Base-by-base conservation (phyloP, 2,888 invertebrate genomes). In the Noctua janthina region DNA sequence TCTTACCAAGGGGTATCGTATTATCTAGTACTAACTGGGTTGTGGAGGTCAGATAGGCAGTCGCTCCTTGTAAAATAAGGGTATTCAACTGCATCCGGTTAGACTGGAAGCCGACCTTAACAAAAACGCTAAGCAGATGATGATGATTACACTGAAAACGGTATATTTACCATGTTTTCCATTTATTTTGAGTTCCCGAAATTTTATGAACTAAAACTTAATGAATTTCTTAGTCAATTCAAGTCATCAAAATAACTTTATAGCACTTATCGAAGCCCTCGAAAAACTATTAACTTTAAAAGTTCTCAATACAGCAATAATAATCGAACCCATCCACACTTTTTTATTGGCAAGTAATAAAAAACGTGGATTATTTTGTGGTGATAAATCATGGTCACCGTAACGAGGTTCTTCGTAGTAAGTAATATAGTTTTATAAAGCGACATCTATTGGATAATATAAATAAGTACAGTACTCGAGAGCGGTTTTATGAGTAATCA, bases 311-410 rank as follows among this genome's bases (percentile, higher is more conserved):
- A 67, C 51, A 66, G 54, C 66, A 69, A n/a, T 64, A 79, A 71
- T 79, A 68, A 87, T 56, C 11, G 56, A 68, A n/a, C 39, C 71
- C 67, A 71, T 84, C 67, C 67, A 72, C 74, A 51, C 70, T 51
- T 82, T 85, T 92, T 93, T 93, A 92, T 90, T 88, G 75, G 74
- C 83, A 84, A 88, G 78, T 78, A 87, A 89, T 93, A 92, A 92
- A 92, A 90, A 88, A 85, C 84, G 82, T 88, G 85, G 87, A 91
- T 92, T 91, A 92, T 90, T 91, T 90, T 87, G 78, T 77, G 85
- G 83, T 81, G 81, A 89, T 93, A 92, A 92, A 93, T 92, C 92
- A 92, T 90, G 85, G 84, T 82, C 66, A 83, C 84, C 71, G 82
- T 78, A 83, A 84, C 87, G 77, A 79, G 67, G 17, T 39, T 71